Evolutionary conservation across 2,888 invertebrate species (phyloP).

Genomic region (Megamerina dolium): DNA sequence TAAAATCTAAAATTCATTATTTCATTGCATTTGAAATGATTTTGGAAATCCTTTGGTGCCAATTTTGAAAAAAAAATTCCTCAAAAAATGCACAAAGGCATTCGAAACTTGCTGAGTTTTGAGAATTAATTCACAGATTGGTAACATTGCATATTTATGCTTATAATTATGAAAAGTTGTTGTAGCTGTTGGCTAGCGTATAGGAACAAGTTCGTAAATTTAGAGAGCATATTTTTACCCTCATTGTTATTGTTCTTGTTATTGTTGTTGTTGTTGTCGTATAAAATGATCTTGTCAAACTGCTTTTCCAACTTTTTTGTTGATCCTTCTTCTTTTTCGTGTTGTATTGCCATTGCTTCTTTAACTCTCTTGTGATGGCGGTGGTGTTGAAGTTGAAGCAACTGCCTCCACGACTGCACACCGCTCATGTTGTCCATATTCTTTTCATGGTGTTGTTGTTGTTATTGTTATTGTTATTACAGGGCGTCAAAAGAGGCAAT

Average conservation of each 20-base stretch:
- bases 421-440: slow-evolving; percentile 2
- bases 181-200: too few relatives aligned
- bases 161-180: too few relatives aligned
- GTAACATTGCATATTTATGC: too few relatives aligned
- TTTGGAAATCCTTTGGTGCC: too few relatives aligned
- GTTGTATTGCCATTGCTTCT: not conserved
- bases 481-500: too few relatives aligned
- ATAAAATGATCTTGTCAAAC: slow-evolving; percentile 34
- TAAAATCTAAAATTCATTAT: too few relatives aligned
- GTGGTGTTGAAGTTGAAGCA: not conserved
- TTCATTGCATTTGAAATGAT: too few relatives aligned
- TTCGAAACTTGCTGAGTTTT: not conserved
- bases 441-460: slow-evolving; percentile 10
- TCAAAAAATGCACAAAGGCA: not conserved
- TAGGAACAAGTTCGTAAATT: slow-evolving; percentile 37
- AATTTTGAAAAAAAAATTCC: too few relatives aligned
- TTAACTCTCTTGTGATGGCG: too few relatives aligned
- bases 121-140: not conserved
- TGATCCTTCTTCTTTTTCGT: not conserved
- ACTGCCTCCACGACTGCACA: not conserved
- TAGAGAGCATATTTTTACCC: slow-evolving; percentile 21
- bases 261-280: not conserved
- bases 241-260: too few relatives aligned
- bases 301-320: slow-evolving; percentile 28
- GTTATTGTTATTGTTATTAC: not conserved